A percentile compares a stretch with the other conserved stretches of the same genome.
phyloP scores from a whole-genome alignment of 2,888 invertebrate genomes.

The Spilosoma lubricipeda region DNA sequence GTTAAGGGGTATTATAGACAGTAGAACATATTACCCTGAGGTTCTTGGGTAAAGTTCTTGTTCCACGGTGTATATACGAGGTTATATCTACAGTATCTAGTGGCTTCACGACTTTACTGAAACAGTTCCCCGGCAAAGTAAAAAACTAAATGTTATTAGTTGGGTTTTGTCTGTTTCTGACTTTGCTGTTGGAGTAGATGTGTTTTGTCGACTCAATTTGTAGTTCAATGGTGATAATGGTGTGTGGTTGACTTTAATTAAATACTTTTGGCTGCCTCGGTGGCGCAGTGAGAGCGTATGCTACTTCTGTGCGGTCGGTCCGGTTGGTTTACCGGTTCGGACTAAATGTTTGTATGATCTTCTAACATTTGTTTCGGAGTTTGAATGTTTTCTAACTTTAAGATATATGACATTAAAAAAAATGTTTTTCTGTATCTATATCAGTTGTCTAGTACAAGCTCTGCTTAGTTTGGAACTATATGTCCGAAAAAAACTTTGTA shows the following conservation, averaged over 20 bases:
- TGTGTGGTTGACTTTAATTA: not conserved
- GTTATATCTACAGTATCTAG: slow-evolving; percentile 7
- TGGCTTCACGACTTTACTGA: slow-evolving; percentile 14
- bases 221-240: not conserved
- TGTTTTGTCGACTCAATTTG: not conserved
- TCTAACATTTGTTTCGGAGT: too few relatives aligned
- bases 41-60: slow-evolving; percentile 34
- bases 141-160: slow-evolving; percentile 12
- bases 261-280: not conserved
- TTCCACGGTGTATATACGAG: slow-evolving; percentile 12
- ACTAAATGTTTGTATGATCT: too few relatives aligned
- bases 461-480: too few relatives aligned
- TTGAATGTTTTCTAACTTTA: too few relatives aligned
- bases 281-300: too few relatives aligned
- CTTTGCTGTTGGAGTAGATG: not conserved
- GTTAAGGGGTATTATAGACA: slow-evolving; percentile 40
- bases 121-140: slow-evolving; percentile 5
- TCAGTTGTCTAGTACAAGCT: too few relatives aligned
- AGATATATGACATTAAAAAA: too few relatives aligned
- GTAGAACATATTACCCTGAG: slow-evolving; percentile 12
- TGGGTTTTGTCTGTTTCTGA: not conserved
- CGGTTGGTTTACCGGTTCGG: too few relatives aligned
- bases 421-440: too few relatives aligned
- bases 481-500: not conserved
- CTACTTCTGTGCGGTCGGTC: too few relatives aligned